Percentiles rank a stretch among this genome's conserved stretches.
phyloP scores from a whole-genome alignment of 2,797 vertebrate species.

The Tolypeutes matacus region DNA sequence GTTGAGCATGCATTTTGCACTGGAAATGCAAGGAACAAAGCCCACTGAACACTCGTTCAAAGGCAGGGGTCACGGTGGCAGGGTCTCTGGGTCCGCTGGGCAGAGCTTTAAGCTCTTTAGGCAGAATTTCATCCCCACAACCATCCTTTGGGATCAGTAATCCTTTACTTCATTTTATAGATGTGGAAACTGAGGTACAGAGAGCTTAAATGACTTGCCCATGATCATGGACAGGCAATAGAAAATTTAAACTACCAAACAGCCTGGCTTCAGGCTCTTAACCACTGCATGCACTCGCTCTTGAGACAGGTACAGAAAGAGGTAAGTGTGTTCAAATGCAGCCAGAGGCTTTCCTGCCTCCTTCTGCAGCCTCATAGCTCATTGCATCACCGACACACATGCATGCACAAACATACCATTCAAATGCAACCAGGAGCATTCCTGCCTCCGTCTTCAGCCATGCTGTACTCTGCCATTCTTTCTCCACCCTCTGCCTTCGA shows the following conservation, averaged over 20 bases:
- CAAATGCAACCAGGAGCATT: background rate
- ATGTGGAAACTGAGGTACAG: background rate
- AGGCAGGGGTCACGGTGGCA: too few relatives aligned
- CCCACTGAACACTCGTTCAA: background rate
- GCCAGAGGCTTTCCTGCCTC: background rate
- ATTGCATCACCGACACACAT: background rate
- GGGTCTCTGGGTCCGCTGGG: too few relatives aligned
- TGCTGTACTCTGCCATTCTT: background rate
- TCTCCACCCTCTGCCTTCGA: background rate
- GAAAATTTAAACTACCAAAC: background rate
- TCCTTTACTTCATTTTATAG: conserved; percentile 7
- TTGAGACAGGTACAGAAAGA: background rate
- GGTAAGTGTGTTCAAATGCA: background rate
- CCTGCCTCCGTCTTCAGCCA: background rate
- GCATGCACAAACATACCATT: background rate
- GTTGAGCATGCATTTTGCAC: background rate
- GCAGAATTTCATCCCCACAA: background rate
- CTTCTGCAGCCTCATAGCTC: background rate
- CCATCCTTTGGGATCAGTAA: background rate
- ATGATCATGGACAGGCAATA: background rate
- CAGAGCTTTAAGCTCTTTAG: background rate
- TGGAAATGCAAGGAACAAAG: background rate
- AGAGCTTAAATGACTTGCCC: conserved; percentile 10
- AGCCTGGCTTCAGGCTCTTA: background rate
- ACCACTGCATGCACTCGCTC: background rate